Evolutionary conservation across 2,113 vertebrate genomes (phyloP).

Genomic region (Otis tarda): DNA sequence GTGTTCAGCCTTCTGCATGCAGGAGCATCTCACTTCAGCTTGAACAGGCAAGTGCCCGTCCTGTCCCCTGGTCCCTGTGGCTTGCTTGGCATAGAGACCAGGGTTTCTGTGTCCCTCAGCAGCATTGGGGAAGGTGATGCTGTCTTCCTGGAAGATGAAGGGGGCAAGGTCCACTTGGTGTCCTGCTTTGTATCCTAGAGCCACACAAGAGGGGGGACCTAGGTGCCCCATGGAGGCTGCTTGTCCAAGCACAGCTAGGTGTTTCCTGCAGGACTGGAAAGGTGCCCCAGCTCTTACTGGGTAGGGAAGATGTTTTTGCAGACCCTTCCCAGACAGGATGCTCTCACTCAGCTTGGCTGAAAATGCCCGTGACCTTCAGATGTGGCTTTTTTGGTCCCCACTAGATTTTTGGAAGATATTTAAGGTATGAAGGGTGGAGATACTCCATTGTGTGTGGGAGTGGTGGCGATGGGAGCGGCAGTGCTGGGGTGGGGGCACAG

Average conservation of each 20-base stretch:
- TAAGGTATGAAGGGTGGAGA: not conserved
- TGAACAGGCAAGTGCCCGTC: not conserved
- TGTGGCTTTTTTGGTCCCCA: not conserved
- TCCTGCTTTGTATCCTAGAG: not conserved
- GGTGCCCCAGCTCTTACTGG: not conserved
- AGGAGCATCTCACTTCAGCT: not conserved
- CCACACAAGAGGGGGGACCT: not conserved
- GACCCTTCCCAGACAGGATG: not conserved
- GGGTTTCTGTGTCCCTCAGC: not conserved
- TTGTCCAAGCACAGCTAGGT: not conserved
- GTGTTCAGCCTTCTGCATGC: not conserved
- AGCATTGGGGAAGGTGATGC: not conserved
- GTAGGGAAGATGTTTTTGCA: not conserved
- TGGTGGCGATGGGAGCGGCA: not conserved
- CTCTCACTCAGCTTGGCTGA: not conserved
- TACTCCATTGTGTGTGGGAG: accelerated
- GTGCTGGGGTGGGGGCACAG: accelerated
- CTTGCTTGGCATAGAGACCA: not conserved
- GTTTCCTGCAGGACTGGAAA: not conserved
- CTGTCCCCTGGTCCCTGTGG: not conserved
- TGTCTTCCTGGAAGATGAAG: not conserved
- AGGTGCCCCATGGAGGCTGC: not conserved
- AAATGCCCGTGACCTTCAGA: not conserved
- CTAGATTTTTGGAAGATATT: not conserved
- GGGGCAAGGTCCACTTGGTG: not conserved